Evolutionary conservation across 2,888 invertebrate species (phyloP).

Genomic region (Himalopsyche tibetana): DNA sequence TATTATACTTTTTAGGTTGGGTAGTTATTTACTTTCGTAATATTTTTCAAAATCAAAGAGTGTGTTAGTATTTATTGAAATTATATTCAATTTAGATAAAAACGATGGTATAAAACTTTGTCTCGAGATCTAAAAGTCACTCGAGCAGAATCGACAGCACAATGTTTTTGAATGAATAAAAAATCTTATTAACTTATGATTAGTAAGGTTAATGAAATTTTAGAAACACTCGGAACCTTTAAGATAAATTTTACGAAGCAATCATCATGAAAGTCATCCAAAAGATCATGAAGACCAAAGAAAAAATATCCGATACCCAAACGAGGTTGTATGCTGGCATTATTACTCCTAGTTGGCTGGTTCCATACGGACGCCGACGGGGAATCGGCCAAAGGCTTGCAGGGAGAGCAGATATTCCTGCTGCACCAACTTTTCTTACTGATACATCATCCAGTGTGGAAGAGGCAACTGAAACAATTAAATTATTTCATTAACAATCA

Average conservation of each 20-base stretch:
- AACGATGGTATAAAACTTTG: too few species aligned
- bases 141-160: too few species aligned
- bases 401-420: slow-evolving; percentile 43
- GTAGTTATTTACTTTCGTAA: too few species aligned
- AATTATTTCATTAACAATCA: not conserved
- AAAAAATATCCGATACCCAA: slow-evolving; percentile 53
- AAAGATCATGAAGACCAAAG: slow-evolving; percentile 7
- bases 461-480: slow-evolving; percentile 12
- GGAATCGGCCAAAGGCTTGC: slow-evolving; percentile 62
- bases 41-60: too few species aligned
- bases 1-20: too few species aligned
- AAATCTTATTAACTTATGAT: too few species aligned
- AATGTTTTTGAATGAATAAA: too few species aligned
- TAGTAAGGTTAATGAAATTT: not conserved
- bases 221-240: not conserved
- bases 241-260: not conserved
- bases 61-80: too few species aligned
- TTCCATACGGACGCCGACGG: slow-evolving; percentile 3
- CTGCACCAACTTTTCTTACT: slow-evolving; percentile 34
- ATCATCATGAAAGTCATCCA: slow-evolving; percentile 32
- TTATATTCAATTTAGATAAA: too few species aligned
- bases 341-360: slow-evolving; percentile 4
- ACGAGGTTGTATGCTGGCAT: slow-evolving; percentile 56
- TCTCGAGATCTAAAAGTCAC: too few species aligned
- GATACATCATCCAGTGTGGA: slow-evolving; percentile 53